A percentile compares a stretch with the other conserved stretches of the same genome.
Evolutionary conservation across 2,797 vertebrate species (phyloP).

Genomic region (Prunella strophiata): DNA sequence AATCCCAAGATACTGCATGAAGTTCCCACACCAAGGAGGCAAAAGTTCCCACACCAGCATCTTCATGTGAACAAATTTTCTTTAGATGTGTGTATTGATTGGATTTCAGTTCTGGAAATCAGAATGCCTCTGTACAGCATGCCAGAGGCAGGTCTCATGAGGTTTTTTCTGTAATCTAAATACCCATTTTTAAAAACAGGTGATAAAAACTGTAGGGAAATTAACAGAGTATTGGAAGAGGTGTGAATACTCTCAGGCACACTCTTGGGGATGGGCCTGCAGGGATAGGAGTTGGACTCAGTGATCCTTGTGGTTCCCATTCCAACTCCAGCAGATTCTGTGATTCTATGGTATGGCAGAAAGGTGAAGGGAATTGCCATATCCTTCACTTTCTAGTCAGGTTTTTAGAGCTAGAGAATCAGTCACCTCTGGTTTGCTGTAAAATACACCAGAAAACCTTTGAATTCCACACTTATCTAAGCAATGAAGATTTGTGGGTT

Average conservation of each 20-base stretch:
- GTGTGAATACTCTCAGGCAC: neutral
- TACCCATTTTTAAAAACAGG: neutral
- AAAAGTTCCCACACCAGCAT: neutral
- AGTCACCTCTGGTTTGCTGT: neutral
- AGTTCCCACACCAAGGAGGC: neutral
- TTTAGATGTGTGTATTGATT: neutral
- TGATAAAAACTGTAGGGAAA: constrained; percentile 13
- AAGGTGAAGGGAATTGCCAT: neutral
- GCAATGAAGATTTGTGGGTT: neutral
- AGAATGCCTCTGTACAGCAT: neutral
- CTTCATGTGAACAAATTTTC: neutral
- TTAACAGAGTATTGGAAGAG: neutral
- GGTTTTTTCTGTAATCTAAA: neutral
- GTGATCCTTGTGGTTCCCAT: neutral
- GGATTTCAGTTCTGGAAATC: neutral
- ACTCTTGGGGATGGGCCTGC: neutral
- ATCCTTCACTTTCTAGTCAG: neutral
- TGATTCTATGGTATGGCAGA: neutral
- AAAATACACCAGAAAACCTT: neutral
- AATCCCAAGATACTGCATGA: neutral
- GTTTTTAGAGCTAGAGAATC: neutral
- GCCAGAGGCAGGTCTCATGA: neutral
- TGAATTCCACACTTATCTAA: neutral
- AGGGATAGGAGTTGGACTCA: neutral
- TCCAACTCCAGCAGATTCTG: neutral